Conservation (phyloP, 2,888 invertebrate species). For the Leucophenga montana region DNA sequence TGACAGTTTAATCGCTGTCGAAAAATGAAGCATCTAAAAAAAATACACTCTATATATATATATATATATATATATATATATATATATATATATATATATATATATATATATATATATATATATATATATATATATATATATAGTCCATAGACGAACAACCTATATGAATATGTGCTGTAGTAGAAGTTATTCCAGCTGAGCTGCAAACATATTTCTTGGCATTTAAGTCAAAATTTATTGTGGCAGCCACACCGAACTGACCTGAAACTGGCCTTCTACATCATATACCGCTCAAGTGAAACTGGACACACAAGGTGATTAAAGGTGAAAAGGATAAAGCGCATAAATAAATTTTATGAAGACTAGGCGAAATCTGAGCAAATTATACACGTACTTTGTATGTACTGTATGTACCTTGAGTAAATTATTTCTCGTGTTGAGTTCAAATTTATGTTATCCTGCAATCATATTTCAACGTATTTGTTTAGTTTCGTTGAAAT, state of each 20-base stretch:
- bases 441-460: constrained; percentile 50
- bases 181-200: not conserved
- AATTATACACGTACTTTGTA: not conserved
- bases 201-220: constrained; percentile 20
- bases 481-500: constrained; percentile 31
- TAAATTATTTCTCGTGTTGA: constrained; percentile 40
- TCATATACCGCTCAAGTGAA: not conserved
- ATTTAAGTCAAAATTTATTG: constrained; percentile 34
- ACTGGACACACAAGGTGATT: constrained; percentile 34
- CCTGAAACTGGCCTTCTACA: constrained; percentile 6
- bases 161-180: not conserved
- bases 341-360: constrained; percentile 41
- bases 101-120: too few species aligned
- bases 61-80: too few species aligned
- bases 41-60: too few species aligned
- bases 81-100: too few species aligned
- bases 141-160: not conserved
- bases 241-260: constrained; percentile 10
- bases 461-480: constrained; percentile 50
- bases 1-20: too few species aligned
- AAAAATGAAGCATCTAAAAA: too few species aligned
- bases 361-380: constrained; percentile 10
- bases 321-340: constrained; percentile 43
- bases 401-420: constrained; percentile 31
- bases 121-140: too few species aligned